Base-by-base conservation (phyloP, 2,113 vertebrate genomes). In the Spea bombifrons region DNA sequence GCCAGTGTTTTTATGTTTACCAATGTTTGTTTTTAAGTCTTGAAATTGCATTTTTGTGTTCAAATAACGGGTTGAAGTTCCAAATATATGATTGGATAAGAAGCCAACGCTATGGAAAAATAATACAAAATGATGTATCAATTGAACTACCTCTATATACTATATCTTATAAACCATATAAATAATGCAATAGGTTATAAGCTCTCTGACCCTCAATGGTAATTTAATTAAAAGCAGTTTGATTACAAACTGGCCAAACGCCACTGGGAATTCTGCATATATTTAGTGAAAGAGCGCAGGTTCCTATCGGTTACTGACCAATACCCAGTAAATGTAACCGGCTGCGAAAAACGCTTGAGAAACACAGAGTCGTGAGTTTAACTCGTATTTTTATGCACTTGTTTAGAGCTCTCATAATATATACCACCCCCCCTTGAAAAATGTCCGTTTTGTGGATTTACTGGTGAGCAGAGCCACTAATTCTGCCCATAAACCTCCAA, bases 381-480 rank as follows among this genome's bases (percentile, higher is more conserved):
- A 55, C 49, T 57, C 43, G 50, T 12, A 43, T 68, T 75, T 53
- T 75, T 45, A 49, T 59, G 9, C 3, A 4, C 15, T 55, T 48
- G 75, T 76, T 76, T 76, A 55, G 10, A 13, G 45, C 66, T 13
- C 66, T 45, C 52, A 66, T 76, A 61, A 76, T 69, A 69, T 69
- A 69, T 4, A 17, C 48, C 8, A 13, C 3, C 52, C 8, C 52
- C 8, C 9, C 0, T 45, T 53, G 12, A 69, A 76, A 52, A 76
- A 69, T 69, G 9, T 69, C 69, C 49, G 68, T 76, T 47, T 59
- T 48, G 64, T 44, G 59, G 66, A 76, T 76, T 69, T 76, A 76
- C 17, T 12, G 45, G 8, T 48, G 5, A 53, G 47, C 48, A 45
- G 52, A 61, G 66, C 12, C n/a, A 16, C 10, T 2, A 5, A 12